Percentiles rank a stretch among this genome's conserved stretches.
phyloP scores from a whole-genome alignment of 1,140 invertebrate species.

The Zaprionus gabonicus region DNA sequence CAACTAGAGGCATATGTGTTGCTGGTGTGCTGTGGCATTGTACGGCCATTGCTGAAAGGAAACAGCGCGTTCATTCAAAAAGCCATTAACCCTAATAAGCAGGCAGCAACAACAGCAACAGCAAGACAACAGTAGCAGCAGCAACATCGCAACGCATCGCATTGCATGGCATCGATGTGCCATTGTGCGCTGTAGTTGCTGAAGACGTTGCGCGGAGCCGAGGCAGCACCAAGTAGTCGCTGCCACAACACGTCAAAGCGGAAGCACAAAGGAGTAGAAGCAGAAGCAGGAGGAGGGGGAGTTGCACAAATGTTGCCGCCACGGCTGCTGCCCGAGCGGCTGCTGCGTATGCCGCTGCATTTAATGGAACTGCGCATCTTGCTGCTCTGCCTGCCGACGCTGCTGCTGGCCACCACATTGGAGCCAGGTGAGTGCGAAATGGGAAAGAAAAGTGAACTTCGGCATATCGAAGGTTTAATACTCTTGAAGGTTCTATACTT shows the following conservation, averaged over 20 bases:
- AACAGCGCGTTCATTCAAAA: constrained; percentile 79
- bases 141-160: constrained; percentile 23
- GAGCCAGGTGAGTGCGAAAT: constrained; percentile 75
- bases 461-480: no score
- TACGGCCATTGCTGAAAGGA: constrained; percentile 68
- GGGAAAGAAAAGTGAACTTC: no score
- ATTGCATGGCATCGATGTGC: constrained; percentile 46
- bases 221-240: constrained; percentile 24
- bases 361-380: constrained; percentile 82
- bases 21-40: constrained; percentile 51
- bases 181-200: constrained; percentile 38
- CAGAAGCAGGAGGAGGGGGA: constrained; percentile 1
- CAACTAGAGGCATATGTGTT: constrained; percentile 52
- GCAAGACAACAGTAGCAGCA: constrained; percentile 8
- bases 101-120: constrained; percentile 31
- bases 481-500: no score
- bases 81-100: constrained; percentile 80
- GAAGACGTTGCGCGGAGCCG: constrained; percentile 28
- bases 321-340: constrained; percentile 64
- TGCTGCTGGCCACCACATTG: constrained; percentile 82
- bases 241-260: constrained; percentile 31
- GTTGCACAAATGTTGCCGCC: constrained; percentile 68
- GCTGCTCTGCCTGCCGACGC: constrained; percentile 82
- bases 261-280: constrained; percentile 3
- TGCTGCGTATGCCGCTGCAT: constrained; percentile 74